Percentiles rank a stretch among this genome's conserved stretches.
Conservation (phyloP, 2,113 vertebrate species). For the Tinamus guttatus region DNA sequence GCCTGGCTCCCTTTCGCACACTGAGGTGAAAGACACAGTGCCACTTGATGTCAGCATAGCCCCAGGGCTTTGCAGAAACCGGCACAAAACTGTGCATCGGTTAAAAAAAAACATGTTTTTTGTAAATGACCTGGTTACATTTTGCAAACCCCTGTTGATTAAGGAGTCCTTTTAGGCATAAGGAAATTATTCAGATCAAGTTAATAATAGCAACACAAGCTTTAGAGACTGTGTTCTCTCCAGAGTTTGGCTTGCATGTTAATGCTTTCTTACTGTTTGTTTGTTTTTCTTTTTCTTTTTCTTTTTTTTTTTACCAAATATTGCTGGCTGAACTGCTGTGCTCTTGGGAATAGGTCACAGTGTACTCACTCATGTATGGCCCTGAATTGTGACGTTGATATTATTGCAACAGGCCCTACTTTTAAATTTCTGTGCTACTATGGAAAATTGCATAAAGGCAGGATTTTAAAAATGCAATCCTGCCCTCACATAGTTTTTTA, state of each 20-base stretch:
- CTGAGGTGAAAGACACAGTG: neutral
- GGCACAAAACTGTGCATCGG: neutral
- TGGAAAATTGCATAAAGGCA: neutral
- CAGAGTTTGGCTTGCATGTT: neutral
- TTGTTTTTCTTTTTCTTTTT: too few species aligned
- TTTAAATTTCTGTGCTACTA: neutral
- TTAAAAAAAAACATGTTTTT: neutral
- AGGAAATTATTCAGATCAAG: neutral
- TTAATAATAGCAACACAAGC: neutral
- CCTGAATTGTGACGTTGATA: neutral
- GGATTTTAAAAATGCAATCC: neutral
- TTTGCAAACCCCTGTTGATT: neutral
- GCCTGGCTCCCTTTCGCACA: neutral
- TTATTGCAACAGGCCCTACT: neutral
- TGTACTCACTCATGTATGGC: accelerated
- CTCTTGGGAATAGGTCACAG: neutral
- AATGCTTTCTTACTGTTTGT: neutral
- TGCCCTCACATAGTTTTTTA: neutral
- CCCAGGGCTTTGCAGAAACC: neutral
- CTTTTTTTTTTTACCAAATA: neutral
- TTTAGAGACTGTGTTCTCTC: neutral
- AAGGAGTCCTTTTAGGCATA: neutral
- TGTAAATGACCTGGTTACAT: neutral
- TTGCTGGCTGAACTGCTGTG: neutral
- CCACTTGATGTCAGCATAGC: constrained; percentile 65